Percentiles rank a stretch among this genome's conserved stretches.
Evolutionary conservation across 1,140 invertebrate species (phyloP).

Genomic region (Physella acuta): DNA sequence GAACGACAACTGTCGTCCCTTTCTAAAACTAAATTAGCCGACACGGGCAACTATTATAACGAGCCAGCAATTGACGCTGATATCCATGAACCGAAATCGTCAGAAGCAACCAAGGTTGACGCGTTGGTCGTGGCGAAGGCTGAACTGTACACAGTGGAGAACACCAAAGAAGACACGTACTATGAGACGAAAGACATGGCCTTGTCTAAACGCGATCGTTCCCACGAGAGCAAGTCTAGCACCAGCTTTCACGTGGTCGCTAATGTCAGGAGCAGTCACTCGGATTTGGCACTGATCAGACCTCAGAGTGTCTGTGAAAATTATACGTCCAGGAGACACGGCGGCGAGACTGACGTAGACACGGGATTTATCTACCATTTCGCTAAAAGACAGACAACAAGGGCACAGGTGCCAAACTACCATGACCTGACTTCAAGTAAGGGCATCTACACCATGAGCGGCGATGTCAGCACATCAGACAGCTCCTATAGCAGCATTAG

Average conservation of each 20-base stretch:
- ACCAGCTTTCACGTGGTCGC: conserved; percentile 3
- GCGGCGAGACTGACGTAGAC: conserved; percentile 19
- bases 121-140: not conserved
- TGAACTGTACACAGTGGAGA: too few species aligned
- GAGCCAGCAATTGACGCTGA: too few species aligned
- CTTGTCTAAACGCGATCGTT: too few species aligned
- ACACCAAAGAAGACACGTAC: too few species aligned
- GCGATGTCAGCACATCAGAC: conserved; percentile 8
- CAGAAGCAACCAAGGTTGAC: too few species aligned
- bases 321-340: not conserved
- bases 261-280: conserved; percentile 9
- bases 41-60: too few species aligned
- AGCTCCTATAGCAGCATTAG: conserved; percentile 18
- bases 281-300: conserved; percentile 1
- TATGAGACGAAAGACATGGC: too few species aligned
- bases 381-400: conserved; percentile 2
- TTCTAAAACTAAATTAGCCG: too few species aligned
- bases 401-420: not conserved
- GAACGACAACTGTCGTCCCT: not conserved
- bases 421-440: not conserved
- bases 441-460: conserved; percentile 11
- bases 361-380: conserved; percentile 14
- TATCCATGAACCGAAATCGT: too few species aligned
- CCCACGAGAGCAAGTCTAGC: conserved; percentile 6
- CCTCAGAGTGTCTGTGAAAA: not conserved